Conservation (phyloP, 2,888 invertebrate species). For the Asteroscopus sphinx region DNA sequence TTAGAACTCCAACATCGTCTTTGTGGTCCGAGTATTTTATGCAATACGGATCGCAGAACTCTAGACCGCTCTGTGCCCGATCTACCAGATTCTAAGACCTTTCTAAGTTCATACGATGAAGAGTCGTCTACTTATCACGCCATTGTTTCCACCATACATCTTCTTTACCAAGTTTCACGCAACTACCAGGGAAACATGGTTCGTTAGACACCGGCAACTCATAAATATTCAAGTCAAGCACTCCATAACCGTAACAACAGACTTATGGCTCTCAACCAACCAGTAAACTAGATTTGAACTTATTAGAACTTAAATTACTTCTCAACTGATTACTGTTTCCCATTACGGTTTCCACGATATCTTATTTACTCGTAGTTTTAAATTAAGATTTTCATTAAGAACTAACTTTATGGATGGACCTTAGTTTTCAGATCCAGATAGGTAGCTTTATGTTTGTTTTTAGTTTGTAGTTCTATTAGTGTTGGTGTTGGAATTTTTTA, state of each 20-base stretch:
- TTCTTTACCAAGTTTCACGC: not conserved
- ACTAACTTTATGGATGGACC: conserved; percentile 38
- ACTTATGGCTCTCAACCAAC: conserved; percentile 25
- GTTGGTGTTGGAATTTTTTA: conserved; percentile 7
- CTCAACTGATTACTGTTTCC: conserved; percentile 56
- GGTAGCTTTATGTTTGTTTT: conserved; percentile 32
- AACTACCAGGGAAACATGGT: conserved; percentile 7
- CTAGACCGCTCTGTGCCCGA: no score
- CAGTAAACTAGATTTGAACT: conserved; percentile 51
- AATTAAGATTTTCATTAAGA: conserved; percentile 55
- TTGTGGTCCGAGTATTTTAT: no score
- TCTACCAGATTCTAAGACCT: no score
- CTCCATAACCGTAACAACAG: conserved; percentile 30
- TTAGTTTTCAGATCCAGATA: conserved; percentile 24
- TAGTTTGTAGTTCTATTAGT: conserved; percentile 21
- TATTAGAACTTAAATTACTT: conserved; percentile 60
- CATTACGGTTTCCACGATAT: conserved; percentile 47
- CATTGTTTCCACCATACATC: not conserved
- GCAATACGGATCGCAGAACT: no score
- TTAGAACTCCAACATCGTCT: no score
- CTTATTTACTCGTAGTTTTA: conserved; percentile 58
- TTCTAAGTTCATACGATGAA: no score
- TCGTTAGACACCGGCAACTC: conserved; percentile 8
- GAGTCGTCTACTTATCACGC: no score
- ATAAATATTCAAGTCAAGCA: conserved; percentile 21